A percentile compares a stretch with the other conserved stretches of the same genome.
Conservation (phyloP, 2,797 vertebrate genomes). For the Labroides dimidiatus region DNA sequence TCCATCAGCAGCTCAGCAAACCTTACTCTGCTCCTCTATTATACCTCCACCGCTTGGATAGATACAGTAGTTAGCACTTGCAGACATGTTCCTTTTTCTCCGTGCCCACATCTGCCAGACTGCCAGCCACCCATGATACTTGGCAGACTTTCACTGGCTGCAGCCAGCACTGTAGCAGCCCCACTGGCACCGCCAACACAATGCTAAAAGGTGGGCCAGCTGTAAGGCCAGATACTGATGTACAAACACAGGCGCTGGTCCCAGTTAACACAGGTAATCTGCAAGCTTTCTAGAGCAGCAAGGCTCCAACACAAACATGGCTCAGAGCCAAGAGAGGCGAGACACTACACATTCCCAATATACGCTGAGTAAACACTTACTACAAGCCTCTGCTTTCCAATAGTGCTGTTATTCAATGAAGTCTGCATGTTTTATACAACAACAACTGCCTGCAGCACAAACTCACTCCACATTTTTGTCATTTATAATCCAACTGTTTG, state of each 20-base stretch:
- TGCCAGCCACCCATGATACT: conserved; percentile 68
- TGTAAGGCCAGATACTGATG: conserved; percentile 65
- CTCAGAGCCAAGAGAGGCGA: conserved; percentile 40
- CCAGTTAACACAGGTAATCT: conserved; percentile 57
- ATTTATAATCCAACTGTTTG: no score
- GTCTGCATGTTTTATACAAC: no score
- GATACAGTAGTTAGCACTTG: conserved; percentile 66
- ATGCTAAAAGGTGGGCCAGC: conserved; percentile 56
- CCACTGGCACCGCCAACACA: conserved; percentile 50
- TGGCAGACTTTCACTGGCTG: conserved; percentile 71
- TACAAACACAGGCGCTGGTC: conserved; percentile 50
- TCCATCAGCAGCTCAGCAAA: conserved; percentile 67
- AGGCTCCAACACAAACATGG: conserved; percentile 47
- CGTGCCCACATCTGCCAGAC: conserved; percentile 58
- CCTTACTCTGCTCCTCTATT: conserved; percentile 63
- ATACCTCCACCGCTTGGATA: conserved; percentile 61
- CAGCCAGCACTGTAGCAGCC: conserved; percentile 52
- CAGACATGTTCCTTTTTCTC: conserved; percentile 64
- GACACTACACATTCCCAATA: conserved; percentile 6
- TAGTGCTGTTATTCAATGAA: neutral
- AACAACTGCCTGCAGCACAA: no score
- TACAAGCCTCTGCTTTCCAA: conserved; percentile 18
- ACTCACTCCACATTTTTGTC: no score
- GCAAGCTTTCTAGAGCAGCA: conserved; percentile 51
- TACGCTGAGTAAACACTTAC: conserved; percentile 37